Evolutionary conservation across 2,888 invertebrate species (phyloP).

Genomic region (Smittia aterrima): DNA sequence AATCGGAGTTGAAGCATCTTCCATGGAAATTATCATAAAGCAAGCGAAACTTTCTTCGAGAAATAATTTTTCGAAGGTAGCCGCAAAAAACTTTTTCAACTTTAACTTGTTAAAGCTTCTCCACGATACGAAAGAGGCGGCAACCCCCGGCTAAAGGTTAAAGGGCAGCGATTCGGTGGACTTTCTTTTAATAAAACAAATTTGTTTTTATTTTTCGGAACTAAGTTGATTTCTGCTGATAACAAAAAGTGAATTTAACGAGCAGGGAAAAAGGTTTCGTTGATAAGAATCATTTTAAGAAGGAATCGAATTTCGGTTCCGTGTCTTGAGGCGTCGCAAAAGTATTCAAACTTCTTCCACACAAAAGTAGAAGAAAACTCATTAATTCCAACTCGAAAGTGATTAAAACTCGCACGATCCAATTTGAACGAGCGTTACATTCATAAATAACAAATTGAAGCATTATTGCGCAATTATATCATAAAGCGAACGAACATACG

Average conservation of each 20-base stretch:
- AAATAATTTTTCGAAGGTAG: no score
- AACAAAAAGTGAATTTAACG: background rate
- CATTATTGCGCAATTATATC: background rate
- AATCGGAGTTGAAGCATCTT: no score
- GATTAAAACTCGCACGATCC: background rate
- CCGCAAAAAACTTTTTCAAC: no score
- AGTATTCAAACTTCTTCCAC: no score
- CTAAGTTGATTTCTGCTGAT: background rate
- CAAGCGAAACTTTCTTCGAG: no score
- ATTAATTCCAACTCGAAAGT: background rate
- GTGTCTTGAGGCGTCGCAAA: background rate
- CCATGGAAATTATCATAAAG: no score
- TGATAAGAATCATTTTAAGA: background rate
- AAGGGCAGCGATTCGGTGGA: slow-evolving; percentile 9
- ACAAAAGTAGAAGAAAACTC: background rate
- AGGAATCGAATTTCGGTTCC: background rate
- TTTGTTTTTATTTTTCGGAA: slow-evolving; percentile 23
- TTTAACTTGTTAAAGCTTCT: no score
- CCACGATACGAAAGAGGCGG: background rate
- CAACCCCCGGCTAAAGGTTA: slow-evolving; percentile 6
- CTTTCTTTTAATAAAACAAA: slow-evolving; percentile 29
- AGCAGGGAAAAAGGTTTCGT: background rate
- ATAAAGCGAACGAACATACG: background rate
- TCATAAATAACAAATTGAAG: background rate
- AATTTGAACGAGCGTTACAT: background rate